Evolutionary conservation across 2,888 invertebrate genomes (phyloP).

Genomic region (Agrotis exclamationis): DNA sequence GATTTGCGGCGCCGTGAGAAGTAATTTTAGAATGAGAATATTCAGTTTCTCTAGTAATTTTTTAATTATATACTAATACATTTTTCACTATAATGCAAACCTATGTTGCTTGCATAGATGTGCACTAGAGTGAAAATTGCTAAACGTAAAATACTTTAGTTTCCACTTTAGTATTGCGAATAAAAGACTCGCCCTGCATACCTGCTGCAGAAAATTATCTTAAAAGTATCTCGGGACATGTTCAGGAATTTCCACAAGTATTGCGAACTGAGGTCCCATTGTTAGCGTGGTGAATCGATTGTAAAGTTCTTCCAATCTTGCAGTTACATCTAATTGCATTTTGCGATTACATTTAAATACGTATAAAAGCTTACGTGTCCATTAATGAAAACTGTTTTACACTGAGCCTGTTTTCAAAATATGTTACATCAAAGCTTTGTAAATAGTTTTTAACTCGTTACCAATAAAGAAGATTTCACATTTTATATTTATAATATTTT

Average conservation of each 20-base stretch:
- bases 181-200: constrained; percentile 54
- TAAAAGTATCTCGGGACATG: constrained; percentile 53
- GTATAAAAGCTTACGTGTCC: background rate
- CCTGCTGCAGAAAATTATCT: constrained; percentile 61
- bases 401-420: background rate
- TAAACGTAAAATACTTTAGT: constrained; percentile 35
- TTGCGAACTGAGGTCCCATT: constrained; percentile 30
- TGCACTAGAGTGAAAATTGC: constrained; percentile 26
- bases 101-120: background rate
- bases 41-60: background rate
- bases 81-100: no score
- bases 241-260: constrained; percentile 54
- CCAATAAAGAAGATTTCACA: no score
- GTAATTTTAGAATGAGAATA: no score
- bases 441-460: no score
- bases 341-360: background rate
- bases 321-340: constrained; percentile 15
- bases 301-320: constrained; percentile 26
- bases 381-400: background rate
- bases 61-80: background rate
- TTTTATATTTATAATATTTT: no score
- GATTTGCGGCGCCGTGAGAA: no score
- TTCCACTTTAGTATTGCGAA: constrained; percentile 44
- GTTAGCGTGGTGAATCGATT: constrained; percentile 38
- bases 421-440: no score